Evolutionary conservation across 2,113 vertebrate genomes (phyloP).

Genomic region (Poeciliopsis retropinna): DNA sequence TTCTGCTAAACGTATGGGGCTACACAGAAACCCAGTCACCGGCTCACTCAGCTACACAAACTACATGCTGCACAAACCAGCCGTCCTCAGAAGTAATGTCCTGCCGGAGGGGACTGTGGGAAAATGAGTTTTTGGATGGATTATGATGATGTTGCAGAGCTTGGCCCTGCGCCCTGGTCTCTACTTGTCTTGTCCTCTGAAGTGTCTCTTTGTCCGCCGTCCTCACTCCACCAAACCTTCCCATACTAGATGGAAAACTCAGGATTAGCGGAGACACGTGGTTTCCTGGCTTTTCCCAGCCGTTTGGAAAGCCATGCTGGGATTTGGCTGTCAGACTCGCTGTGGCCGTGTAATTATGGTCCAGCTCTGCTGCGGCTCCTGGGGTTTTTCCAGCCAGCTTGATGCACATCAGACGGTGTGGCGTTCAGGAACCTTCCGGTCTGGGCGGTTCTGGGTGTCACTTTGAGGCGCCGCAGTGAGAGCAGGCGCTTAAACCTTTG

Average conservation of each 20-base stretch:
- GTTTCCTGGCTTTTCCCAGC: constrained; percentile 43
- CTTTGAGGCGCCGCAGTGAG: neutral
- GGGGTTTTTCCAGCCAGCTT: constrained; percentile 24
- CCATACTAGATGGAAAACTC: constrained; percentile 46
- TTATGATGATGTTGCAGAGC: constrained; percentile 49
- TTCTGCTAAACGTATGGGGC: neutral
- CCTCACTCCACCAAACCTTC: constrained; percentile 25
- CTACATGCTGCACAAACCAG: constrained; percentile 53
- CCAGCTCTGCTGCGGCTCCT: constrained; percentile 23
- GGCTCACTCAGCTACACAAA: neutral
- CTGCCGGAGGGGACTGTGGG: constrained; percentile 62
- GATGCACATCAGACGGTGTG: constrained; percentile 6
- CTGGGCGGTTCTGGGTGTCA: neutral
- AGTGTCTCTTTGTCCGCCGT: constrained; percentile 30
- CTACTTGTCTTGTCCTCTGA: constrained; percentile 36
- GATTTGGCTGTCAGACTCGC: constrained; percentile 46
- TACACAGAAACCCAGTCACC: neutral
- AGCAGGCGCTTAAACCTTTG: neutral
- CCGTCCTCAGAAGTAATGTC: constrained; percentile 60
- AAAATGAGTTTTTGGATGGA: constrained; percentile 69
- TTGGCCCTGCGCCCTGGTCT: constrained; percentile 43
- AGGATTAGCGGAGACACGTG: constrained; percentile 57
- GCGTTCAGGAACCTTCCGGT: neutral
- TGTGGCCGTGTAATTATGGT: constrained; percentile 50
- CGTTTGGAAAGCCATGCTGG: constrained; percentile 51